A percentile compares a stretch with the other conserved stretches of the same genome.
These are phyloP conservation scores for Ammodytes dubius DNA, from an alignment of 2,113 vertebrate species.

Conservation along the genomic window DNA sequence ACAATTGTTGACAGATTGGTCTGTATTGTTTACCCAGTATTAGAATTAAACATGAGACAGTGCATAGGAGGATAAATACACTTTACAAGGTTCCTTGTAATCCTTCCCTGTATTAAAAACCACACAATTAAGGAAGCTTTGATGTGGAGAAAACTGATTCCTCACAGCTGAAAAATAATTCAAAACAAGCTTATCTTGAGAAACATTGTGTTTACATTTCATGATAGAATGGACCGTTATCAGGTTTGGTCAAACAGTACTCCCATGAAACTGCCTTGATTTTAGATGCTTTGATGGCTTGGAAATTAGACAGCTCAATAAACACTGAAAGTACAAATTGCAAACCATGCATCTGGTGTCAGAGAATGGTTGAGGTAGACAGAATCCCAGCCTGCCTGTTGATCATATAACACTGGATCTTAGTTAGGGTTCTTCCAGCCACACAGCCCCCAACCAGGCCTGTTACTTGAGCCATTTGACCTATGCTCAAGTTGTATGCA, in stretches of 20 bases:
- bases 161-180: not conserved
- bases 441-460: not conserved
- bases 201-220: not conserved
- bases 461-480: not conserved
- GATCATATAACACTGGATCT: no score
- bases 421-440: not conserved
- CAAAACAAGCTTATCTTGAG: not conserved
- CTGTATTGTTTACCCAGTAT: not conserved
- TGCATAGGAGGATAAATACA: not conserved
- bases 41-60: not conserved
- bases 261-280: not conserved
- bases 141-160: not conserved
- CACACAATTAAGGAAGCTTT: not conserved
- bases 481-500: not conserved
- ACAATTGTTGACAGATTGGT: not conserved
- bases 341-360: constrained; percentile 8
- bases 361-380: not conserved
- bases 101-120: not conserved
- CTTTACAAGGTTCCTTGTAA: not conserved
- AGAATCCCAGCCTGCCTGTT: no score
- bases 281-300: not conserved
- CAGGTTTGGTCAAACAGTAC: not conserved
- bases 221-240: not conserved
- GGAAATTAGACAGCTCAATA: not conserved
- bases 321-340: not conserved